Base-by-base conservation (phyloP, 2,113 vertebrate species). In the Atrichornis clamosus region DNA sequence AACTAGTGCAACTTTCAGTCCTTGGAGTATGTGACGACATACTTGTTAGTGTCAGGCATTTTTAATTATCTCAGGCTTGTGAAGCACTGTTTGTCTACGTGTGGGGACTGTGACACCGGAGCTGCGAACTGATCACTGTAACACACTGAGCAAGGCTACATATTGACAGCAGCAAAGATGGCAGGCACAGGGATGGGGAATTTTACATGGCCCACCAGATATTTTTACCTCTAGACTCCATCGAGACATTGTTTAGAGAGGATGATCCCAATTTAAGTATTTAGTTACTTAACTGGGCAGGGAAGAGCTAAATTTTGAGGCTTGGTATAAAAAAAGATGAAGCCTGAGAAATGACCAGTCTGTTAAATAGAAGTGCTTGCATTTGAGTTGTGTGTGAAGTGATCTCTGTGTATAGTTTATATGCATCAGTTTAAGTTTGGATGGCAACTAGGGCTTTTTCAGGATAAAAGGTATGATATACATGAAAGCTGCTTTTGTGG, bases 401-500 rank as follows among this genome's bases (percentile, higher is more conserved):
- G 81, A 87, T 91, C 80, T 93, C 74, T 97, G 85, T 94, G 80
- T 97, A 18, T 55, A 95, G 95, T 81, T 84, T 63, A 69, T 90
- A 35, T 93, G 72, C 69, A 90, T 75, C 88, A 41, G 60, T 84
- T 84, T 55, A 58, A 94, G 62, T 83, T 93, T 80, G 92, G 91
- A 68, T 78, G 67, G 85, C 67, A 89, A 76, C 59, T 95, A 97
- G 96, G 91, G 67, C 77, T 93, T 78, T 91, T 92, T 84, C 87
- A 95, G 92, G 79, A 81, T 92, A 76, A 89, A 96, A 96, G 76
- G 86, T 95, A 92, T 92, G 88, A 88, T 89, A 94, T 94, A 96
- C 79, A 79, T 95, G 89, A 94, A 96, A 97, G 87, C 93, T 96
- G 94, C 81, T 92, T 91, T 95, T 95, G 68, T 96, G 94, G 44